Conservation (phyloP, 2,888 invertebrate species). For the Aporophyla nigra region DNA sequence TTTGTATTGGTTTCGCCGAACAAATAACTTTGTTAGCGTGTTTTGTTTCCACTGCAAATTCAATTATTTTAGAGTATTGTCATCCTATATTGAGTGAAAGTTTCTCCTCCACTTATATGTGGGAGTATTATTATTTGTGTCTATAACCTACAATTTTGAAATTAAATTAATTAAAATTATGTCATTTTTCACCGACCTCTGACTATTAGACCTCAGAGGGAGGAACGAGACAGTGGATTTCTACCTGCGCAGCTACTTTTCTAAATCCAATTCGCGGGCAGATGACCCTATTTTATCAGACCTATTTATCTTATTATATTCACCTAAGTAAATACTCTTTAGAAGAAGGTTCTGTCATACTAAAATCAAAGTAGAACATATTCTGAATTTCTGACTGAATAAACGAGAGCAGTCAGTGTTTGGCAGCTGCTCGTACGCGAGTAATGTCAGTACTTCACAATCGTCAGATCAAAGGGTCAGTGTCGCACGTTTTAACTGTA, state of each 20-base stretch:
- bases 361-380: conserved; percentile 11
- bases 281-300: neutral
- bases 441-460: conserved; percentile 52
- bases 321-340: neutral
- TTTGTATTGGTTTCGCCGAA: no score
- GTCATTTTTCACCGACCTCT: neutral
- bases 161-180: neutral
- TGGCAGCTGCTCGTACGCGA: conserved; percentile 44
- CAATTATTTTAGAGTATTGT: no score
- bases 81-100: no score
- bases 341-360: neutral
- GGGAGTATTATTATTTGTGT: no score
- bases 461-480: conserved; percentile 32
- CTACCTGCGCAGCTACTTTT: neutral
- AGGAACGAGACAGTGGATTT: neutral
- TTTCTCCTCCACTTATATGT: no score
- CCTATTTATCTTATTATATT: neutral
- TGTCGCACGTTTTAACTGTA: neutral
- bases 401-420: conserved; percentile 36
- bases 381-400: conserved; percentile 6
- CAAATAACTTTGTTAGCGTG: no score
- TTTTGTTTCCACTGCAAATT: no score
- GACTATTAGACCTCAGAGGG: neutral
- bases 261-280: neutral
- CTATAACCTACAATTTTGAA: no score